Percentiles rank a stretch among this genome's conserved stretches.
These are phyloP conservation scores for Heteromormyrus szaboi DNA, from an alignment of 2,797 vertebrate genomes.

Conservation along the genomic window DNA sequence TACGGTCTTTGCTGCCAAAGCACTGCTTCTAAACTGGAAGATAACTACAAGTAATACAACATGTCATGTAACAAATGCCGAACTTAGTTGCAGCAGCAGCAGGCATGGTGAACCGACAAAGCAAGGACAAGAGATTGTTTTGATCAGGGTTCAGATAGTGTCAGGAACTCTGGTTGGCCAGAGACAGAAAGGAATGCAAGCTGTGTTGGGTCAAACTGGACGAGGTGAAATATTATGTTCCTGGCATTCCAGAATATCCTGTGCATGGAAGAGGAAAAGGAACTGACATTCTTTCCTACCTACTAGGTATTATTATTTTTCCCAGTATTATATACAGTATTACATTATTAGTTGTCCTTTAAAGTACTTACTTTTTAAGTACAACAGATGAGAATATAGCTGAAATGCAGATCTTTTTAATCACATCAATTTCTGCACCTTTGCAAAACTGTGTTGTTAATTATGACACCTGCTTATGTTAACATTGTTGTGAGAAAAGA, in stretches of 20 bases:
- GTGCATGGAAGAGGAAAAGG: background rate
- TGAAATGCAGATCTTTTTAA: background rate
- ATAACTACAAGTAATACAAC: background rate
- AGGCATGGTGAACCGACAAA: background rate
- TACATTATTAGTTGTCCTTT: background rate
- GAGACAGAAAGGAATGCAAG: background rate
- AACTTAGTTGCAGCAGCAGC: background rate
- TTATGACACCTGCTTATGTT: background rate
- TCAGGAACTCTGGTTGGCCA: background rate
- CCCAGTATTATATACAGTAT: background rate
- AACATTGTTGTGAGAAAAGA: background rate
- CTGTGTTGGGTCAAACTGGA: background rate
- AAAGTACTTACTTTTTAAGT: background rate
- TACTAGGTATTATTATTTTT: background rate
- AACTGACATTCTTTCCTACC: constrained; percentile 1
- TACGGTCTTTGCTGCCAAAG: background rate
- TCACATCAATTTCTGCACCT: background rate
- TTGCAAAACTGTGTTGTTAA: background rate
- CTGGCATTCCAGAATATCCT: constrained; percentile 2
- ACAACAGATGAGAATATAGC: background rate
- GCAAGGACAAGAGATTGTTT: background rate
- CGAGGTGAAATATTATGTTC: background rate
- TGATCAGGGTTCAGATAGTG: background rate
- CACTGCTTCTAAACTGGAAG: background rate
- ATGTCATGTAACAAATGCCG: background rate